Conservation (phyloP, 1,140 invertebrate species). For the Nephila pilipes region DNA sequence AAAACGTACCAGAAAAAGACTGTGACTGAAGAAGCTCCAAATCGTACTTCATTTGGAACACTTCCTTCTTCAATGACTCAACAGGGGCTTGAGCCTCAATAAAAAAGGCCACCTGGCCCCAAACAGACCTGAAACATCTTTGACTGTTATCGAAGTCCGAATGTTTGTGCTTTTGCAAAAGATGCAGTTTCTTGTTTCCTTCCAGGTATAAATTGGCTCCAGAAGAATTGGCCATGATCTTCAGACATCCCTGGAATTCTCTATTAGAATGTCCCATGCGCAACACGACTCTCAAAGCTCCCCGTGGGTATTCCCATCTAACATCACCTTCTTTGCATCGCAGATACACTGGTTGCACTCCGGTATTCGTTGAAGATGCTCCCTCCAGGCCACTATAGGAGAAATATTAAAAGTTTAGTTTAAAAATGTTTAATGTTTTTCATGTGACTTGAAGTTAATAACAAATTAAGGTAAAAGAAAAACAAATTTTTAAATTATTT, state of each 20-base stretch:
- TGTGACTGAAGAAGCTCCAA: slow-evolving; percentile 81
- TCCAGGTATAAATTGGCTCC: slow-evolving; percentile 88
- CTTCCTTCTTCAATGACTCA: slow-evolving; percentile 82
- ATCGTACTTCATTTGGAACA: slow-evolving; percentile 86
- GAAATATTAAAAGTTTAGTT: neutral
- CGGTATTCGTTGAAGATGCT: slow-evolving; percentile 80
- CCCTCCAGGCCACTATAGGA: slow-evolving; percentile 8
- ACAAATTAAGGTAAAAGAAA: no score
- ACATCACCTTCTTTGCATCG: slow-evolving; percentile 87
- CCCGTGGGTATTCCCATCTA: slow-evolving; percentile 88
- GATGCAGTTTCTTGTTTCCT: slow-evolving; percentile 84
- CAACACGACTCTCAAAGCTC: slow-evolving; percentile 87
- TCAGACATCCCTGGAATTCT: slow-evolving; percentile 85
- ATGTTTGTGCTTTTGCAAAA: slow-evolving; percentile 83
- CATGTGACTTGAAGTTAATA: no score
- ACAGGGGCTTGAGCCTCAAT: slow-evolving; percentile 84
- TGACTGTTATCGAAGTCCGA: slow-evolving; percentile 51
- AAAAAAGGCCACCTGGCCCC: slow-evolving; percentile 87
- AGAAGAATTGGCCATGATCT: slow-evolving; percentile 80
- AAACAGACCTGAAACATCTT: slow-evolving; percentile 86
- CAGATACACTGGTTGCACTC: slow-evolving; percentile 89
- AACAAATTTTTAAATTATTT: no score
- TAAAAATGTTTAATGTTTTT: neutral
- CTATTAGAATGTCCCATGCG: slow-evolving; percentile 78
- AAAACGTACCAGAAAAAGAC: neutral